Evolutionary conservation across 2,888 invertebrate genomes (phyloP), one percentile per base, ranked within the genome.

Genomic region (Leucophenga montana): DNA sequence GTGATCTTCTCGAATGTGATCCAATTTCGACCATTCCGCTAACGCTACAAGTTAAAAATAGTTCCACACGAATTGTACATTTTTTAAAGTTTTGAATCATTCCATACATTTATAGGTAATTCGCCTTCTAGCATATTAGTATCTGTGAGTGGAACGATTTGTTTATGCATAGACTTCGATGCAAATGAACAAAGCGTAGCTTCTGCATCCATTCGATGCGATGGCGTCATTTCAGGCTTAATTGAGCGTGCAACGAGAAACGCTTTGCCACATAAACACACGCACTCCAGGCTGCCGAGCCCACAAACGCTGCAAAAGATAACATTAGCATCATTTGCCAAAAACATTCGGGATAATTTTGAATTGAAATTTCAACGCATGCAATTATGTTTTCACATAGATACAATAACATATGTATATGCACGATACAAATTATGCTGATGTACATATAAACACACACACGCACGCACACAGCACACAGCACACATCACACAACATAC

Each of bases 201-300:
- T 84, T 75, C 72, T 71, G 74, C 68, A 71, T 70, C 59, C 74
- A 31, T 68, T 18, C 13, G 11, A 8, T 8, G 3, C 39, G 1
- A 70, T 57, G 56, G 67, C 68, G 68, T 68, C 71, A 83, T 79
- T 81, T 84, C 72, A 74, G 73, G 81, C 77, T 81, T 81, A 81
- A 81, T 81, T 84, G 84, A 78, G 84, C 84, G 69, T 84, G 80
- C 84, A 81, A 81, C 81, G 75, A 81, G 77, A 74, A 75, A 67
- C 72, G 71, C 69, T 73, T 70, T 77, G 73, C 73, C 61, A 75
- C 66, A 72, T 71, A 39, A 3, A 44, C 56, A 64, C 54, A 62
- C 62, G 33, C 69, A 65, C 50, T 14, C 9, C 16, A 18, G 1
- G 20, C n/a, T 53, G 14, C 73, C 73, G 75, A 77, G 78, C 75